Evolutionary conservation across 2,888 invertebrate species (phyloP).

Genomic region (Acleris holmiana): DNA sequence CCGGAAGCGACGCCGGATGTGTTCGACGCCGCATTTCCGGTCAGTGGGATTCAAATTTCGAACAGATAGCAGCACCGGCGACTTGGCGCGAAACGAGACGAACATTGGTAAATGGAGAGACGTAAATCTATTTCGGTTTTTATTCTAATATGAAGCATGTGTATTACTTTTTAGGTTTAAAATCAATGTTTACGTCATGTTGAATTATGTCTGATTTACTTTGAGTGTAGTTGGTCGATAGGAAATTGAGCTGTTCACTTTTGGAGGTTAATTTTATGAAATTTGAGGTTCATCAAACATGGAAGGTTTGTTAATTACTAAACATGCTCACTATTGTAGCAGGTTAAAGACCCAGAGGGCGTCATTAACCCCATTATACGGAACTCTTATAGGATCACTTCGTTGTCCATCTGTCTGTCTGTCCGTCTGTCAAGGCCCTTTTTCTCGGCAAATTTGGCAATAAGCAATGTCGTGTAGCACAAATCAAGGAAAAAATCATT

Average conservation of each 20-base stretch:
- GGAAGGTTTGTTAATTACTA: no score
- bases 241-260: slow-evolving; percentile 35
- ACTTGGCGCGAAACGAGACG: slow-evolving; percentile 2
- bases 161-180: not conserved
- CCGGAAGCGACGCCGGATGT: slow-evolving; percentile 28
- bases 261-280: slow-evolving; percentile 26
- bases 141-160: not conserved
- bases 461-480: no score
- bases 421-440: no score
- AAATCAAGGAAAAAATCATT: no score
- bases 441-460: no score
- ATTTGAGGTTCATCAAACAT: not conserved
- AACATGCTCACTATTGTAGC: no score
- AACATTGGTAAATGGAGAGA: not conserved
- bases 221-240: not conserved
- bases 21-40: slow-evolving; percentile 38
- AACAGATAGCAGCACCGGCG: slow-evolving; percentile 30
- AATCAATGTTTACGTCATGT: not conserved
- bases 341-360: no score
- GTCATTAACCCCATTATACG: no score
- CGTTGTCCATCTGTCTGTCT: no score
- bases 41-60: slow-evolving; percentile 37
- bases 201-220: not conserved
- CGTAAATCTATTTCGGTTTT: not conserved
- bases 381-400: no score